These are phyloP conservation scores for Macrophya annulata DNA, from an alignment of 2,888 invertebrate genomes.

Conservation along the genomic window DNA sequence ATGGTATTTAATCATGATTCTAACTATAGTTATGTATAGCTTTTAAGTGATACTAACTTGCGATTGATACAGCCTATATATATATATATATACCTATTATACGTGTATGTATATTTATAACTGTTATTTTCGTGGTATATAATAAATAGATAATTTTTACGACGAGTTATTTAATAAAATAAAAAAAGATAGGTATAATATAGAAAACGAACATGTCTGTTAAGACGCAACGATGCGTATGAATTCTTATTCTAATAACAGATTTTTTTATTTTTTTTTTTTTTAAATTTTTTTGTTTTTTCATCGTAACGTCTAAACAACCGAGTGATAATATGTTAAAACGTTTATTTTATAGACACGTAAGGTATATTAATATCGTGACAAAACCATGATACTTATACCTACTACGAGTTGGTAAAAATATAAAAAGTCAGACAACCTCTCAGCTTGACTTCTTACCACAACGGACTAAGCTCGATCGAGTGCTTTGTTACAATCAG, in stretches of 20 bases:
- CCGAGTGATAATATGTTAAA: conserved; percentile 29
- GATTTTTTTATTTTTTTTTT: not conserved
- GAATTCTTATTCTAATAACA: not conserved
- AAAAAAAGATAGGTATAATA: not conserved
- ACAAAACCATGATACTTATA: conserved; percentile 16
- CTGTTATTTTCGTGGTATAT: conserved; percentile 12
- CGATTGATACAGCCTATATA: not conserved
- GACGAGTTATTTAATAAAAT: not conserved
- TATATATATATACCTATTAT: no score
- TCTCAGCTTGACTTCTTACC: conserved; percentile 22
- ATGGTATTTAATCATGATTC: not conserved
- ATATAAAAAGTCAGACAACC: not conserved
- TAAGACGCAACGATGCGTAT: not conserved
- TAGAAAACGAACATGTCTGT: conserved; percentile 20
- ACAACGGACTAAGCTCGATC: conserved; percentile 24
- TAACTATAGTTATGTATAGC: conserved; percentile 21
- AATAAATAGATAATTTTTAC: conserved; percentile 28
- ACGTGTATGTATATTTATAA: not conserved
- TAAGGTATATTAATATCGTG: conserved; percentile 20
- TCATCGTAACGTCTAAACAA: conserved; percentile 5
- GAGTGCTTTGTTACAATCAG: conserved; percentile 42
- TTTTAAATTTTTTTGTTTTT: not conserved
- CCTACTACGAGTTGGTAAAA: not conserved
- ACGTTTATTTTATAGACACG: conserved; percentile 37
- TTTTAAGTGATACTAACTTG: conserved; percentile 37